Percentiles rank a stretch among this genome's conserved stretches.
phyloP scores from a whole-genome alignment of 2,113 vertebrate species.

The Addax nasomaculatus region DNA sequence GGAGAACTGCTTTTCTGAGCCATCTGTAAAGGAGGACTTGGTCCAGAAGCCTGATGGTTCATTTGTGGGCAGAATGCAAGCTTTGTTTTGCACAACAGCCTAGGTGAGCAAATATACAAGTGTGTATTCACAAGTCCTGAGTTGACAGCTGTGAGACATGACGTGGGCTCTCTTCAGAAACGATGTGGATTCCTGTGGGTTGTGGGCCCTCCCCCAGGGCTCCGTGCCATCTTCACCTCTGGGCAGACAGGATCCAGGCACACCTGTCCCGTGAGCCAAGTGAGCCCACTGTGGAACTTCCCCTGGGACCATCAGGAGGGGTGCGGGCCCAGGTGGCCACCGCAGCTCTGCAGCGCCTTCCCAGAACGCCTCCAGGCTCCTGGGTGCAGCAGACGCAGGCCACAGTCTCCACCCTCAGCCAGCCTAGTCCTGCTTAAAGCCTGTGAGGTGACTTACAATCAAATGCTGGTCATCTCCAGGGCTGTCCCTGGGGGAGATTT shows the following conservation, averaged over 20 bases:
- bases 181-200: neutral
- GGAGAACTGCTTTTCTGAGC: neutral
- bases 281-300: too few species aligned
- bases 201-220: neutral
- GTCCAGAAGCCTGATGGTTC: neutral
- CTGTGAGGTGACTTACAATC: neutral
- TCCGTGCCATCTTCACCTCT: rapidly evolving
- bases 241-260: neutral
- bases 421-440: too few species aligned
- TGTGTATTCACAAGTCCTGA: neutral
- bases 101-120: neutral
- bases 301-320: neutral
- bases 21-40: neutral
- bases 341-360: neutral
- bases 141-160: neutral
- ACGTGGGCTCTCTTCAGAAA: neutral
- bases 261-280: rapidly evolving
- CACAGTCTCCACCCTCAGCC: neutral
- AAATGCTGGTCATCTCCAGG: neutral
- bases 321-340: rapidly evolving
- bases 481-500: neutral
- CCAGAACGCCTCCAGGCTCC: neutral
- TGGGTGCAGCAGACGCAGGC: rapidly evolving
- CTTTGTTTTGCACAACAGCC: neutral
- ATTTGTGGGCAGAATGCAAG: neutral